Base-by-base conservation (phyloP, 2,888 invertebrate genomes). In the Archips xylosteana region DNA sequence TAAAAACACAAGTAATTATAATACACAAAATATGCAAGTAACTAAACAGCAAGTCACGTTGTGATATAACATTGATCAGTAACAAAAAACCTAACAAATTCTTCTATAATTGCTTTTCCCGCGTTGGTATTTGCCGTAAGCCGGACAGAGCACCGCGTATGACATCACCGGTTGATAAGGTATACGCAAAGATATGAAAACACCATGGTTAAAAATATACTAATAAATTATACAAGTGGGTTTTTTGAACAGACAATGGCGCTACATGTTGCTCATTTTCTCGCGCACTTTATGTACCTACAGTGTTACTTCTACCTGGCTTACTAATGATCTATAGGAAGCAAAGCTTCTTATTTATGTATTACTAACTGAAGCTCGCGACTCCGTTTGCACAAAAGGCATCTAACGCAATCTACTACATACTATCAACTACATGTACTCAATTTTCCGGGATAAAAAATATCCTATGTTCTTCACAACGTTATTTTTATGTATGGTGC, bases 161-260 rank as follows among this genome's bases (percentile, higher is more conserved):
- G 64, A 70, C 60, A 74, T 74, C 74, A 74, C 54, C 74, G 34
- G 60, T 42, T 60, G 70, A 65, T 74, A 74, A 23, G 59, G 57
- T 64, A 49, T 63, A 23, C 13, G 39, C 39, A 54, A 6, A 5
- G 23, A 54, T 13, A 23, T 54, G 23, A 54, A 54, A 54, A 54
- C 54, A 54, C 54, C 54, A 23, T 54, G 9, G 15, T 23, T 54
- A 15, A 54, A 51, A 54, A 54, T 9, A 54, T 15, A 8, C 23
- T 23, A 13, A 23, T 23, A 13, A 23, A 23, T 6, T 9, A 54
- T 23, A 54, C 23, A 23, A 54, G 54, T 23, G 8, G 23, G 0
- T 54, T 54, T 23, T 54, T 3, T 45, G 10, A 39, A 12, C 12
- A 45, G 45, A 45, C 3, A 12, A 45, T 12, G 3, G 45, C 45